Evolutionary conservation across 2,113 vertebrate species (phyloP).

Genomic region (Aegotheles bennettii): DNA sequence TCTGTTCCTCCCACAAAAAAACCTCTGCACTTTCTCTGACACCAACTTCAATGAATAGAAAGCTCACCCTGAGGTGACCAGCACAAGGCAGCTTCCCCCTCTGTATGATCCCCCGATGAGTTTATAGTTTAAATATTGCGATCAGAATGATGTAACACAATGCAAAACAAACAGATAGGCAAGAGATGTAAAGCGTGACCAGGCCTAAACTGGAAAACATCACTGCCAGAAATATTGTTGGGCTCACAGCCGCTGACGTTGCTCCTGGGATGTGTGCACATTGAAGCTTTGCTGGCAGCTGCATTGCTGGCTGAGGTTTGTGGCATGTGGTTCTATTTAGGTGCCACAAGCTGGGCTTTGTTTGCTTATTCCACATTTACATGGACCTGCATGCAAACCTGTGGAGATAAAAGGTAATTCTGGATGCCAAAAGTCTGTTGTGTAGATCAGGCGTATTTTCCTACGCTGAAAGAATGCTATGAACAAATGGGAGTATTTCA

Average conservation of each 20-base stretch:
- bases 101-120: background rate
- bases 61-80: background rate
- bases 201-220: constrained; percentile 28
- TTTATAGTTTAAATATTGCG: constrained; percentile 35
- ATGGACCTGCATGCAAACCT: constrained; percentile 49
- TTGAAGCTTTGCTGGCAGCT: constrained; percentile 15
- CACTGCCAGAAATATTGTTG: constrained; percentile 5
- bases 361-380: constrained; percentile 30
- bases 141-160: background rate
- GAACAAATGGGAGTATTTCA: background rate
- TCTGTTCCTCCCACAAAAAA: constrained; percentile 44
- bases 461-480: background rate
- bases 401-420: constrained; percentile 41
- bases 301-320: background rate
- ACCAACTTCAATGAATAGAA: constrained; percentile 22
- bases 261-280: background rate
- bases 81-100: constrained; percentile 1
- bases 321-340: constrained; percentile 21
- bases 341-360: constrained; percentile 53
- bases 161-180: constrained; percentile 55
- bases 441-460: background rate
- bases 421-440: background rate
- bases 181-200: background rate
- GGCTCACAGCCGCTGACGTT: constrained; percentile 6
- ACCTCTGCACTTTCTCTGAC: constrained; percentile 51